Percentiles rank a stretch among this genome's conserved stretches.
These are phyloP conservation scores for Echinarachnius parma DNA, from an alignment of 53 echinoderm and acorn worm species.

Conservation along the genomic window DNA sequence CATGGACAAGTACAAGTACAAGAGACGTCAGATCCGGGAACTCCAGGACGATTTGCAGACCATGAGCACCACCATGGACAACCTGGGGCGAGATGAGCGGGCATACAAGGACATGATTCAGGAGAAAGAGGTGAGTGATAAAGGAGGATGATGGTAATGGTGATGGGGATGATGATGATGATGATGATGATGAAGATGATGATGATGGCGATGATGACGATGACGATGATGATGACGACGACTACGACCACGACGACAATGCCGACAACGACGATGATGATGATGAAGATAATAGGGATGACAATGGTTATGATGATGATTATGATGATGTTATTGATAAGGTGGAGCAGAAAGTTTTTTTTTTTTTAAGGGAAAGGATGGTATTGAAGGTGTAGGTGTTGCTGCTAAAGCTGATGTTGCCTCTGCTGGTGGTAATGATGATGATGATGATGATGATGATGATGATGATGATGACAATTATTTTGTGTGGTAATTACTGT, in stretches of 20 bases:
- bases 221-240: no score
- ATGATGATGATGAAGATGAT: no score
- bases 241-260: no score
- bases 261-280: no score
- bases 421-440: conserved; percentile 1
- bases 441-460: background rate
- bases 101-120: conserved; percentile 94
- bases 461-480: conserved; percentile 6
- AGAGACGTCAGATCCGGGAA: conserved; percentile 94
- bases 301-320: background rate
- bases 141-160: no score
- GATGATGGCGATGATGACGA: no score
- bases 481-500: background rate
- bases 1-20: conserved; percentile 99
- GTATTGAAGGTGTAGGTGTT: no score
- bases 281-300: conserved; percentile 5
- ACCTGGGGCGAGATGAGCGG: conserved; percentile 80
- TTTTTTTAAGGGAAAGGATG: no score
- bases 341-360: no score
- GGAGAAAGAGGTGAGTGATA: conserved; percentile 74
- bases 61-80: conserved; percentile 94
- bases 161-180: conserved; percentile 9
- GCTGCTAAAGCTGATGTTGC: background rate
- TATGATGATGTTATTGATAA: conserved; percentile 6
- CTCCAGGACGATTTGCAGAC: conserved; percentile 95